Percentiles rank a stretch among this genome's conserved stretches.
Conservation (phyloP, 2,797 vertebrate genomes). For the Sebastiscus albofasciatus region DNA sequence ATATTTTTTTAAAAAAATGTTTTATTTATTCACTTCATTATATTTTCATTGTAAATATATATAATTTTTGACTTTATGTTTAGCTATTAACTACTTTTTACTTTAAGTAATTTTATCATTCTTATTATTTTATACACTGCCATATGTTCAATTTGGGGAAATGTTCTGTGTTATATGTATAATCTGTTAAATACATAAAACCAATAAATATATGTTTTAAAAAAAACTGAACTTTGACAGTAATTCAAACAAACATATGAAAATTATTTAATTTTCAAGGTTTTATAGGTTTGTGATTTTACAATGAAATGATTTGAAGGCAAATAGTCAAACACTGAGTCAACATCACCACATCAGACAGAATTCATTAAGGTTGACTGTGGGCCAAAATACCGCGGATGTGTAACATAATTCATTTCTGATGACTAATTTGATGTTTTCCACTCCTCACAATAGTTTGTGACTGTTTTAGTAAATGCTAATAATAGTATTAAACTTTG, state of each 20-base stretch:
- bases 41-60: too few relatives aligned
- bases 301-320: not conserved
- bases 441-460: not conserved
- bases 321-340: too few relatives aligned
- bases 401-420: not conserved
- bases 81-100: too few relatives aligned
- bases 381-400: not conserved
- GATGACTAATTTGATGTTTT: not conserved
- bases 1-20: too few relatives aligned
- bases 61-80: too few relatives aligned
- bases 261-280: not conserved
- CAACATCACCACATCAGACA: not conserved
- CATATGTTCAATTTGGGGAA: too few relatives aligned
- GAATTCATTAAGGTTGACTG: not conserved
- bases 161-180: too few relatives aligned
- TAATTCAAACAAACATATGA: not conserved
- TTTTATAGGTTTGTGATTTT: not conserved
- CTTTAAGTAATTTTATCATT: too few relatives aligned
- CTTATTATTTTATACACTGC: too few relatives aligned
- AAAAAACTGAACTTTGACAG: not conserved
- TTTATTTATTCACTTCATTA: too few relatives aligned
- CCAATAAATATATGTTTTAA: too few relatives aligned
- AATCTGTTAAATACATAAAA: too few relatives aligned
- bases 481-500: not conserved
- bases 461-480: not conserved